Conservation (phyloP, 1,140 invertebrate genomes). For the Frieseomelitta varia region DNA sequence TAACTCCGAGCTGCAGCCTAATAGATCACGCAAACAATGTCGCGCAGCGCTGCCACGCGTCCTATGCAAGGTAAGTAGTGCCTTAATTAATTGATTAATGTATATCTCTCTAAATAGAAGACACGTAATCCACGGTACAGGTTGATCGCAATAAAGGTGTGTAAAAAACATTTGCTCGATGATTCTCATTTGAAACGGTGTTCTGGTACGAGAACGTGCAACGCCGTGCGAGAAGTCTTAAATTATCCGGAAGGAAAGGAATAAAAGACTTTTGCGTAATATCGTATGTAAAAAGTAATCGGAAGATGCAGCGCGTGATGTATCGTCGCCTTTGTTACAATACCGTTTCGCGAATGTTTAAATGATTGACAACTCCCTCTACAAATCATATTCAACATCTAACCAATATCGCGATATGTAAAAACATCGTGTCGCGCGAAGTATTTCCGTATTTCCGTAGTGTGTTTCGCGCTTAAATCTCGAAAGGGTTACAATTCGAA, state of each 20-base stretch:
- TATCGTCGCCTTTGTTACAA: background rate
- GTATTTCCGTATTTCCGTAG: background rate
- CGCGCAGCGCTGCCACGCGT: slow-evolving; percentile 69
- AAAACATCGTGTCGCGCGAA: background rate
- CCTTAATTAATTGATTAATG: slow-evolving; percentile 4
- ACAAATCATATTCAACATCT: background rate
- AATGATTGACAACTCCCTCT: slow-evolving; percentile 20
- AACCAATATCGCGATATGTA: background rate
- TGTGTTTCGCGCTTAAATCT: background rate
- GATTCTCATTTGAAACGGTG: slow-evolving; percentile 51
- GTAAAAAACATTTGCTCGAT: slow-evolving; percentile 36
- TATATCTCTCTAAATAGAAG: background rate
- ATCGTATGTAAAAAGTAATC: background rate
- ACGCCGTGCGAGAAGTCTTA: too few relatives aligned
- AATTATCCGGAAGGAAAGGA: too few relatives aligned
- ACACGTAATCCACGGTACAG: background rate
- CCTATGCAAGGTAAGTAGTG: slow-evolving; percentile 70
- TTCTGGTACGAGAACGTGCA: background rate
- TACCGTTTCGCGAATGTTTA: background rate
- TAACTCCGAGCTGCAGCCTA: slow-evolving; percentile 54
- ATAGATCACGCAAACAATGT: slow-evolving; percentile 65
- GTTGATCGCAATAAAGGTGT: background rate
- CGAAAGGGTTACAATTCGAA: background rate
- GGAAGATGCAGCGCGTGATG: background rate
- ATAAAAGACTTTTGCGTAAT: too few relatives aligned